Evolutionary conservation across 2,797 vertebrate genomes (phyloP).

Genomic region (Dicrostonyx torquatus): DNA sequence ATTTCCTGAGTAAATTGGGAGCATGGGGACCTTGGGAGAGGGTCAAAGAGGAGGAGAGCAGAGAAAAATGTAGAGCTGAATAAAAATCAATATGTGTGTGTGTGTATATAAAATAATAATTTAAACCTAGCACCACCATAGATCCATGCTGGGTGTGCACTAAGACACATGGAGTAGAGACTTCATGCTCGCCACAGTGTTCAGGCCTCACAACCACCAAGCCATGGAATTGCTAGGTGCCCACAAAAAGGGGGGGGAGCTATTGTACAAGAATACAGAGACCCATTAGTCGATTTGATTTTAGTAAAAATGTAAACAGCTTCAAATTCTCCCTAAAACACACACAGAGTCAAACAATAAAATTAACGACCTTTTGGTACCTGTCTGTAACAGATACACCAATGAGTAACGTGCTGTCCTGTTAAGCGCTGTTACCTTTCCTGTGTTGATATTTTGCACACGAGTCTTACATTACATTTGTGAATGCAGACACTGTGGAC

Average conservation of each 20-base stretch:
- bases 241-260: neutral
- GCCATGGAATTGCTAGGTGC: neutral
- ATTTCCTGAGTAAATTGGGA: too few relatives aligned
- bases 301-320: neutral
- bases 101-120: neutral
- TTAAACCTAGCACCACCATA: neutral
- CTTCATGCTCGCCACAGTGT: neutral
- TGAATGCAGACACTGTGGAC: neutral
- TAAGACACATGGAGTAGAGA: neutral
- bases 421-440: neutral
- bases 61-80: too few relatives aligned
- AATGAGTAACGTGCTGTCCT: neutral
- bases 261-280: neutral
- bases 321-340: neutral
- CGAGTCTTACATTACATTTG: neutral
- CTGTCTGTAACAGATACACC: neutral
- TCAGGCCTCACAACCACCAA: too few relatives aligned
- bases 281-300: neutral
- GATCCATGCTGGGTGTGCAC: neutral
- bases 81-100: too few relatives aligned
- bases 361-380: neutral
- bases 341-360: neutral
- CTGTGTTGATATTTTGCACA: neutral
- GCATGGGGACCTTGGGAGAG: too few relatives aligned
- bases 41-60: too few relatives aligned